Base-by-base conservation (phyloP, 2,797 vertebrate species). In the Sebastes diaconus region DNA sequence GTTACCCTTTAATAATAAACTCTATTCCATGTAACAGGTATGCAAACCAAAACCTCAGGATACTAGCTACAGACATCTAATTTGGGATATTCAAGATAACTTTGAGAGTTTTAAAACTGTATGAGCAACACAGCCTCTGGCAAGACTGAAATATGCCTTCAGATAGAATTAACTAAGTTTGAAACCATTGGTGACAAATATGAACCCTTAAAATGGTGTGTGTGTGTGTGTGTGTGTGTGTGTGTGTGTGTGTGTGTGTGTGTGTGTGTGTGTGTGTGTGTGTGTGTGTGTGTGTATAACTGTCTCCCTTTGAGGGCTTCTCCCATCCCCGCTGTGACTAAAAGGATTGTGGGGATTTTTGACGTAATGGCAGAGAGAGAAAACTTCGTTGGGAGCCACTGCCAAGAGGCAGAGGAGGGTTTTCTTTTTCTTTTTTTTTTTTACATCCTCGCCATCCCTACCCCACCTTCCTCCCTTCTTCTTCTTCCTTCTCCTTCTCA, bases 281-380 rank as follows among this genome's bases (percentile, higher is more conserved):
- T 67, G 59, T 75, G 55, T 22, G 36, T 68, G 24, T 75, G 39
- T 58, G 52, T 39, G 46, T 79, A 78, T 42, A 84, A 83, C 81
- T 68, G 79, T 84, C 86, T 90, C 73, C 81, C 90, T 93, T 81
- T 92, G 78, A 93, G 93, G 88, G 85, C 68, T 89, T 93, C 88
- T 90, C 82, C 87, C 90, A 90, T 92, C 88, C 85, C 90, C 64
- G 83, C 93, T 94, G 94, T 95, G 93, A 94, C 95, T 95, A 96
- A 96, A 94, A 83, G 93, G 95, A 96, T 95, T 95, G 84, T 88
- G 82, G 86, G 82, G 84, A 90, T 88, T 89, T 94, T 90, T 92
- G 80, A 95, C 88, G 78, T 93, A 91, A 93, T 83, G 85, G 90
- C 75, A 90, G 68, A 74, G 79, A 90, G 73, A 87, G 82, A 86